Evolutionary conservation across 2,888 invertebrate species (phyloP).

Genomic region (Latrodectus hesperus): DNA sequence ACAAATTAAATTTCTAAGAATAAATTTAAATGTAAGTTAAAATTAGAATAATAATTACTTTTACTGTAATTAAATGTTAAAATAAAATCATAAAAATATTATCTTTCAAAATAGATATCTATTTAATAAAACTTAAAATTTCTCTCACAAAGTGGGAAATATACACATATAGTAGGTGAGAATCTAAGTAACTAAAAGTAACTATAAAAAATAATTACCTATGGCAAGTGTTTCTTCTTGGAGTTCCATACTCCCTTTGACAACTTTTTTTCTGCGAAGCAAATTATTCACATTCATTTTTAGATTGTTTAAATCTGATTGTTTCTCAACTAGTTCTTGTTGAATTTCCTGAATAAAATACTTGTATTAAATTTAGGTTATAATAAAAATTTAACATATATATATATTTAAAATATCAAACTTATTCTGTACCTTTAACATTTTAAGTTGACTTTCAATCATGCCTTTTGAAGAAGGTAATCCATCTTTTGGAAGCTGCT

Average conservation of each 20-base stretch:
- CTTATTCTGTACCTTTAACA: slow-evolving; percentile 82
- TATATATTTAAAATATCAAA: neutral
- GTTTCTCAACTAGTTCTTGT: slow-evolving; percentile 94
- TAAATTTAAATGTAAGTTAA: too few species aligned
- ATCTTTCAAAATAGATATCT: too few species aligned
- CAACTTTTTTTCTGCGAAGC: slow-evolving; percentile 87
- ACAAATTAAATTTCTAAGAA: too few species aligned
- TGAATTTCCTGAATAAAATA: slow-evolving; percentile 85
- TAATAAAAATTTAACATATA: neutral
- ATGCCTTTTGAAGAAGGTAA: slow-evolving; percentile 86
- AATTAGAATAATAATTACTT: too few species aligned
- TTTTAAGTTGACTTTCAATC: slow-evolving; percentile 89
- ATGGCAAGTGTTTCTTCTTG: slow-evolving; percentile 89
- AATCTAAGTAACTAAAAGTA: too few species aligned
- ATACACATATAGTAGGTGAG: too few species aligned
- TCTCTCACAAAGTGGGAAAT: too few species aligned
- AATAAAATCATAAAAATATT: too few species aligned
- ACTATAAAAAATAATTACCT: slow-evolving; percentile 76
- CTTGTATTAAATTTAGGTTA: neutral
- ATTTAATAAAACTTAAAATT: too few species aligned
- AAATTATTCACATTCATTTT: slow-evolving; percentile 91
- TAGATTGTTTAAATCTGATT: slow-evolving; percentile 91
- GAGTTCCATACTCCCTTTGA: slow-evolving; percentile 87
- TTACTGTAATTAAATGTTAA: too few species aligned
- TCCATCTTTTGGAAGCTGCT: slow-evolving; percentile 87